These are phyloP conservation scores for Platalea minor DNA, from an alignment of 2,797 vertebrate genomes.

Conservation along the genomic window DNA sequence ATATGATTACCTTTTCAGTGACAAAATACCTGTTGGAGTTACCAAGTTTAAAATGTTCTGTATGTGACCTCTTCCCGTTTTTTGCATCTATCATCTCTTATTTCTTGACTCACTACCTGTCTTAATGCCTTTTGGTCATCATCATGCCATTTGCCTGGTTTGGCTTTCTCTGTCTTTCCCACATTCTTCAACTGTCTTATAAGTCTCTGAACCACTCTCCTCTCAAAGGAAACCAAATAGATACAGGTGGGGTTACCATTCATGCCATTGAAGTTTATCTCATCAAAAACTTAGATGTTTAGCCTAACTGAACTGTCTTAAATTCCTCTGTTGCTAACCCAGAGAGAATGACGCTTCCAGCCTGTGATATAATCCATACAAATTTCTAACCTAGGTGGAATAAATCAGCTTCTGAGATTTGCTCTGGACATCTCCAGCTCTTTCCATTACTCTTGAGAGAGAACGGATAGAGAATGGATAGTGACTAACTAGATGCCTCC, in stretches of 20 bases:
- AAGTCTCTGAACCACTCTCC: background rate
- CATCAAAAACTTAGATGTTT: background rate
- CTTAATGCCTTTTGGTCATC: background rate
- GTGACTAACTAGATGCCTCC: background rate
- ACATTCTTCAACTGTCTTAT: background rate
- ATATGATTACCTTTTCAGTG: background rate
- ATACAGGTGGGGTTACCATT: background rate
- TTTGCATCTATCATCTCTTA: background rate
- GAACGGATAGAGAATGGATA: background rate
- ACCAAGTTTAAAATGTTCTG: background rate
- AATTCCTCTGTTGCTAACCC: background rate
- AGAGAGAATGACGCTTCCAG: background rate
- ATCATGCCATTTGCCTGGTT: background rate
- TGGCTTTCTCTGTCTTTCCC: background rate
- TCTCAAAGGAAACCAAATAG: background rate
- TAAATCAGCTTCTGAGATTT: background rate
- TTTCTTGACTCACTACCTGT: background rate
- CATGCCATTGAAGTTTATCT: background rate
- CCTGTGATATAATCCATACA: background rate
- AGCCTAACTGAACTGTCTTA: background rate
- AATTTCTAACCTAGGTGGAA: background rate
- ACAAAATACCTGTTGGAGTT: background rate
- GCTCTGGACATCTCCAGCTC: background rate
- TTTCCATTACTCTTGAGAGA: background rate
- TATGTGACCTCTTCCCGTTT: background rate